Evolutionary conservation across 2,888 invertebrate species (phyloP), one percentile per base, ranked within the genome.

Genomic region (Scaptodrosophila latifasciaeformis): DNA sequence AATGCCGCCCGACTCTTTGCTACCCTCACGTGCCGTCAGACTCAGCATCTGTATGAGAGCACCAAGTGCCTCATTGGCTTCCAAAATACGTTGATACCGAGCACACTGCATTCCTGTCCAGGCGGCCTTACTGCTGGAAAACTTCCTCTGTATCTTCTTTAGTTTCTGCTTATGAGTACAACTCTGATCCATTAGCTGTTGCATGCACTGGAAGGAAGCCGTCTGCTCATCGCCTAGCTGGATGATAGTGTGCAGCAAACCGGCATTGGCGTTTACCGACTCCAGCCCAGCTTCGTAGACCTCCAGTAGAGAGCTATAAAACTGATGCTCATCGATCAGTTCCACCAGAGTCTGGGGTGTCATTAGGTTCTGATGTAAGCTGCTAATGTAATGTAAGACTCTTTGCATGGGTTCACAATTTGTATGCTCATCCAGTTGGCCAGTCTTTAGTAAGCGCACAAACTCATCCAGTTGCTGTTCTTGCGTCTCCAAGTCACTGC

Each of bases 361-460:
- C 31, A 94, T 92, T 0, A 94, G 88, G 13, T 93, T 92, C 0
- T 91, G 90, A 86, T 94, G 95, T 88, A 95, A 90, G 2, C 92
- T 93, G 71, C 92, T 91, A 76, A 97, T 93, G 84, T 96, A 96
- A 34, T 88, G 88, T 70, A 95, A 92, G 75, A 94, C 93, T 49
- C 94, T 93, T 80, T 97, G 96, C 51, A 98, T 72, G 85, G 89
- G 88, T 24, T 98, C 97, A 9, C 95, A 89, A 0, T 93, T 91
- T 40, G 96, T 92, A 86, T 97, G 98, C 88, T 99, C 99, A 85
- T 99, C 99, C 48, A 99, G 87, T 84, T 97, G 95, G 84, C 96
- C 96, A 37, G 92, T 91, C 82, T 96, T 93, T 0, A 98, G 90
- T 45, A 98, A 88, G 48, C 97, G 96, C 13, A 97, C 91, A 76